Conservation (phyloP, 2,888 invertebrate species). For the Lycophotia porphyrea region DNA sequence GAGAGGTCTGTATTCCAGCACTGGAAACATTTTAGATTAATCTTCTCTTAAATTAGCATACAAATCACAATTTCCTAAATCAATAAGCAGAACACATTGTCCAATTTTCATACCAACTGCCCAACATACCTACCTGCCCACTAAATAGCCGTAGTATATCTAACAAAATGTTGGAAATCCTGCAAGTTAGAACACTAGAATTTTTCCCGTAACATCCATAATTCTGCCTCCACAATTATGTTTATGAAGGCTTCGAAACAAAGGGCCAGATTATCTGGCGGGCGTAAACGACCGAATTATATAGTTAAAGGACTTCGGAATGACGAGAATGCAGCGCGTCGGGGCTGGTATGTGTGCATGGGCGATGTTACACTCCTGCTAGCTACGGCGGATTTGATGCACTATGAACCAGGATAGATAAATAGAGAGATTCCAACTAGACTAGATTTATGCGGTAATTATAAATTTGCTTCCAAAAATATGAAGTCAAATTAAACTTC, state of each 20-base stretch:
- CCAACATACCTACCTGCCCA: conserved; percentile 14
- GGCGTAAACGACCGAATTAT: conserved; percentile 85
- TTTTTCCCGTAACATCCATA: conserved; percentile 75
- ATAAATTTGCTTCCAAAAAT: not conserved
- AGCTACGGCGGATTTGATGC: conserved; percentile 46
- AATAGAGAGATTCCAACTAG: not conserved
- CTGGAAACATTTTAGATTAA: not conserved
- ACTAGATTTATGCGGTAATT: not conserved
- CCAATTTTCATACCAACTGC: conserved; percentile 33
- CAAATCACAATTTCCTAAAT: conserved; percentile 23
- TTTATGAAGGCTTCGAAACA: conserved; percentile 85
- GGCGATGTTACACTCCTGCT: conserved; percentile 47
- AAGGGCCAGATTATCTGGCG: conserved; percentile 82
- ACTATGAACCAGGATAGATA: not conserved
- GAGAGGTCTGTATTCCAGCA: not conserved
- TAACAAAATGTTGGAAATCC: conserved; percentile 65
- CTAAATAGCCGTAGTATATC: conserved; percentile 32
- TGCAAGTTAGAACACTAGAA: conserved; percentile 63
- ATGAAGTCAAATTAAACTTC: not conserved
- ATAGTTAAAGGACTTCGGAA: conserved; percentile 80
- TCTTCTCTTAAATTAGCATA: conserved; percentile 1
- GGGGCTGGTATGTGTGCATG: conserved; percentile 66
- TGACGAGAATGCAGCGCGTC: conserved; percentile 71
- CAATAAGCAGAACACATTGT: conserved; percentile 42
- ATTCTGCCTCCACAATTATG: conserved; percentile 75